These are phyloP conservation scores for Nothobranchius furzeri DNA, from an alignment of 2,113 vertebrate species.

Conservation along the genomic window DNA sequence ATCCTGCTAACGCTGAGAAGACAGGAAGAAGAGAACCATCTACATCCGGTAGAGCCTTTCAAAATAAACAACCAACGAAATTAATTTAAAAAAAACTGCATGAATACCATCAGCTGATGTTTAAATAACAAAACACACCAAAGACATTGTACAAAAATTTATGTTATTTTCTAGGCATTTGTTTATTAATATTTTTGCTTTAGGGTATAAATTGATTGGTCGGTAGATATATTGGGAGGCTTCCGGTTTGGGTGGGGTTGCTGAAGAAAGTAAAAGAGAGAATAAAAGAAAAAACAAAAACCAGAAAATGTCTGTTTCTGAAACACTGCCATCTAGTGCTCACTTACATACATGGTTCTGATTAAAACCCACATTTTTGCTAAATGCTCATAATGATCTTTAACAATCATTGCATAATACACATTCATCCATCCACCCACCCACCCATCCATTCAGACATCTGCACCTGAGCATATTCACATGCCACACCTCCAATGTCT, in stretches of 20 bases:
- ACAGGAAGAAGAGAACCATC: fast-evolving
- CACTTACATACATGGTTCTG: neutral
- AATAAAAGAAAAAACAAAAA: conserved; percentile 6
- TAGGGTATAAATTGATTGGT: neutral
- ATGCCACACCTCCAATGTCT: too few species aligned
- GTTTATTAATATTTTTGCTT: neutral
- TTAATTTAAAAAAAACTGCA: neutral
- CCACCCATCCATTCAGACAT: too few species aligned
- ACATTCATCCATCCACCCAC: too few species aligned
- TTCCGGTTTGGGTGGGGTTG: conserved; percentile 69
- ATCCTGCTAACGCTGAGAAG: neutral
- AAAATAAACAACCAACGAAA: conserved; percentile 24
- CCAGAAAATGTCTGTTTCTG: fast-evolving
- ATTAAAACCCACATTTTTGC: too few species aligned
- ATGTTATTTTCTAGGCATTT: too few species aligned
- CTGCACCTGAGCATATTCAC: too few species aligned
- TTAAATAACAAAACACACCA: too few species aligned
- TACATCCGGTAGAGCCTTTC: conserved; percentile 42
- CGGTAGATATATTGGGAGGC: fast-evolving
- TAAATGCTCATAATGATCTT: too few species aligned
- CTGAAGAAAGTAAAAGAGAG: conserved; percentile 16
- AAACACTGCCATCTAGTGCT: conserved; percentile 18
- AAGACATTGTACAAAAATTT: too few species aligned
- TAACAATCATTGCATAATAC: too few species aligned
- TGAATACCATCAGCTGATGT: neutral